Percentiles rank a stretch among this genome's conserved stretches.
phyloP scores from a whole-genome alignment of 2,888 invertebrate genomes.

The Tenodera sinensis region DNA sequence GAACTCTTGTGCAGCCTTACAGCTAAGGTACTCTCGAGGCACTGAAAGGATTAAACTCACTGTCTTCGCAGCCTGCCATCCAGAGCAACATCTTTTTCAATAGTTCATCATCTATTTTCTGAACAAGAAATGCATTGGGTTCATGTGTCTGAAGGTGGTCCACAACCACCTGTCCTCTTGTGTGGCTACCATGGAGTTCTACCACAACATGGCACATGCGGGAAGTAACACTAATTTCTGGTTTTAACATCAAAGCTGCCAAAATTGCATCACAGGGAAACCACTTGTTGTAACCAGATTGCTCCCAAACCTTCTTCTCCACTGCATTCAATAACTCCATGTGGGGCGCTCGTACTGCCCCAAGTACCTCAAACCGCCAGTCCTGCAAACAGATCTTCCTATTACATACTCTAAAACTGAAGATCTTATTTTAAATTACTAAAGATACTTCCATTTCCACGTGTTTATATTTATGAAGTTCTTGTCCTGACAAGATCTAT shows the following conservation, averaged over 20 bases:
- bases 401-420: background rate
- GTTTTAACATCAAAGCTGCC: slow-evolving; percentile 20
- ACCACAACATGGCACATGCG: slow-evolving; percentile 50
- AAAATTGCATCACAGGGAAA: slow-evolving; percentile 50
- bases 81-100: slow-evolving; percentile 50
- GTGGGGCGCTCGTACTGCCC: background rate
- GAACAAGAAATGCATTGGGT: slow-evolving; percentile 48
- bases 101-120: slow-evolving; percentile 47
- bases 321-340: slow-evolving; percentile 22
- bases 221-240: slow-evolving; percentile 17
- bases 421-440: too few relatives aligned
- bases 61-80: slow-evolving; percentile 40
- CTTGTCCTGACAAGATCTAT: too few relatives aligned
- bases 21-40: background rate
- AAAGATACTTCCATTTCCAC: too few relatives aligned
- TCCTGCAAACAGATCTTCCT: slow-evolving; percentile 17
- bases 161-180: slow-evolving; percentile 62
- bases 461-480: too few relatives aligned
- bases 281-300: slow-evolving; percentile 34
- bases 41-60: background rate
- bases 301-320: slow-evolving; percentile 22
- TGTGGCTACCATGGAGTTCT: slow-evolving; percentile 55
- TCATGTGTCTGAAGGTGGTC: slow-evolving; percentile 49
- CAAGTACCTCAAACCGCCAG: slow-evolving; percentile 24
- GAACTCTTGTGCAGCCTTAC: background rate